Evolutionary conservation across 2,888 invertebrate species (phyloP).

Genomic region (Amphipyra berbera): DNA sequence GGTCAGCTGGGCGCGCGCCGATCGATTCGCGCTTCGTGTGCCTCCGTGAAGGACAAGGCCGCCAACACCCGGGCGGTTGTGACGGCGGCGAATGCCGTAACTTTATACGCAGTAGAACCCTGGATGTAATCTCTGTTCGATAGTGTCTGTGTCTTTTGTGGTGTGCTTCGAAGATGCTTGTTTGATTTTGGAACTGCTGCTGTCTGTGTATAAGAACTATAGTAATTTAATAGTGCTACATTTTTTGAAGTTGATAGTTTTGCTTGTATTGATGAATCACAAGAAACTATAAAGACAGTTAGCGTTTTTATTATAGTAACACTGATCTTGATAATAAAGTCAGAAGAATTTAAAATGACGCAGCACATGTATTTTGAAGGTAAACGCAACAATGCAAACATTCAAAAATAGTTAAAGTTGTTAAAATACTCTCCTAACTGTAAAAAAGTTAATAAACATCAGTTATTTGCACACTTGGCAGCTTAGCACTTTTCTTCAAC

Average conservation of each 20-base stretch:
- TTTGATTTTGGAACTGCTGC: neutral
- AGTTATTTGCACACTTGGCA: conserved; percentile 19
- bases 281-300: no score
- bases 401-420: conserved; percentile 18
- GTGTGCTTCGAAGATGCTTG: neutral
- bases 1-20: conserved; percentile 76
- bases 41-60: conserved; percentile 81
- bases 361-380: no score
- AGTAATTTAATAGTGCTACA: no score
- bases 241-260: neutral
- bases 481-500: conserved; percentile 5
- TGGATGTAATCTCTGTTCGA: conserved; percentile 25
- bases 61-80: conserved; percentile 59
- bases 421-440: conserved; percentile 10
- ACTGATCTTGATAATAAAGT: no score
- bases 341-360: no score
- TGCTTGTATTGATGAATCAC: neutral
- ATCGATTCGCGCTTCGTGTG: conserved; percentile 73
- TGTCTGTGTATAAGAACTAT: no score
- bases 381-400: conserved; percentile 8
- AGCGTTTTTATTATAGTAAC: no score
- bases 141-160: conserved; percentile 13
- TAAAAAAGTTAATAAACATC: conserved; percentile 15
- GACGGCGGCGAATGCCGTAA: conserved; percentile 60
- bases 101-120: conserved; percentile 59